Percentiles rank a stretch among this genome's conserved stretches.
Evolutionary conservation across 2,797 vertebrate species (phyloP).

Genomic region (Cossypha polioptera): DNA sequence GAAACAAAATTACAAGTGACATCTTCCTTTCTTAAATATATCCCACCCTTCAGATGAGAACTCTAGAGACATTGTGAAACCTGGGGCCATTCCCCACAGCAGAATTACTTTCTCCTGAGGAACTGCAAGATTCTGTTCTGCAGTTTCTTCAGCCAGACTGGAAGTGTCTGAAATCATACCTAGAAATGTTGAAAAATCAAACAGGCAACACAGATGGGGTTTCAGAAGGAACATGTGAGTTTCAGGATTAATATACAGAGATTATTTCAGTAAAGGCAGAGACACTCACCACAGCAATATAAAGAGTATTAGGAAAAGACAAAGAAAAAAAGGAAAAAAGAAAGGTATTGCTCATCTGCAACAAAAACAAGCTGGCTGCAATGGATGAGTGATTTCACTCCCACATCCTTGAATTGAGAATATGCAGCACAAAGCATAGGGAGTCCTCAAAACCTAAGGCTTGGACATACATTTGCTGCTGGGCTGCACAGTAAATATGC

Average conservation of each 20-base stretch:
- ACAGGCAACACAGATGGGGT: background rate
- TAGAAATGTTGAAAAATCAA: background rate
- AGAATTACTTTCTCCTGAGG: background rate
- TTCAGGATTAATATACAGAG: background rate
- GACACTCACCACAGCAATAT: background rate
- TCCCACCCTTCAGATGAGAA: background rate
- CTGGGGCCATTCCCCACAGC: background rate
- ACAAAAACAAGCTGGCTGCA: background rate
- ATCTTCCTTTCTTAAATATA: background rate
- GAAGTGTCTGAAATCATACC: background rate
- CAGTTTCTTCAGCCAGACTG: background rate
- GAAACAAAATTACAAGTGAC: background rate
- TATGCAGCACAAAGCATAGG: background rate
- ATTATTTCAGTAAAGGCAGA: background rate
- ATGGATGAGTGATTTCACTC: slow-evolving; percentile 10
- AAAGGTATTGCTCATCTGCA: slow-evolving; percentile 1
- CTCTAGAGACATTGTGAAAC: background rate
- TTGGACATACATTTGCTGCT: background rate
- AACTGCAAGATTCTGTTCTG: background rate
- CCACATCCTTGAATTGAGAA: background rate
- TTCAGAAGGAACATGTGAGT: background rate
- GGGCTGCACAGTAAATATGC: background rate
- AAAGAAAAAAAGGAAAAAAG: background rate
- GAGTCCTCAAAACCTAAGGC: slow-evolving; percentile 7
- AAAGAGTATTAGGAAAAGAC: background rate